phyloP scores from a whole-genome alignment of 2,888 invertebrate genomes.

The Thyatira batis region DNA sequence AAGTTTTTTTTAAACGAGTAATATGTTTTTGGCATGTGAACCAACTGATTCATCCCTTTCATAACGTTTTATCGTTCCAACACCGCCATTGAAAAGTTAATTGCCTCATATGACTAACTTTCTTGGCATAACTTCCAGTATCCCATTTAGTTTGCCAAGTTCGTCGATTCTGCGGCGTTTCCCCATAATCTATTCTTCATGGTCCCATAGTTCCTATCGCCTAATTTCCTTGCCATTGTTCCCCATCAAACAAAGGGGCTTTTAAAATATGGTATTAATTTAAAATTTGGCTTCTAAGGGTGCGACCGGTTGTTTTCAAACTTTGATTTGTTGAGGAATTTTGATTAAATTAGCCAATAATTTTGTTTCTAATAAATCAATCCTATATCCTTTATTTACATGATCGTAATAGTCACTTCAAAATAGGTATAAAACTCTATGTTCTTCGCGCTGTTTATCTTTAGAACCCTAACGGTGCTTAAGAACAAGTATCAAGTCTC shows the following conservation, averaged over 20 bases:
- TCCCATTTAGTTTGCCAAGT: constrained; percentile 25
- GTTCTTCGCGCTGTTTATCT: neutral
- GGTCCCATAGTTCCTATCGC: constrained; percentile 16
- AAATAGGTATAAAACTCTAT: too few relatives aligned
- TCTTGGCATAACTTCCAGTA: constrained; percentile 28
- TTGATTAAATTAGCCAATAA: neutral
- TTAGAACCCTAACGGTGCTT: neutral
- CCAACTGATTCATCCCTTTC: neutral
- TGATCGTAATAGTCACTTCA: neutral
- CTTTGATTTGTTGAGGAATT: neutral
- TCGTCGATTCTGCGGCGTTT: constrained; percentile 20
- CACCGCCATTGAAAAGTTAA: constrained; percentile 4
- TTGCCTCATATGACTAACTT: constrained; percentile 23
- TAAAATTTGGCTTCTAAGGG: constrained; percentile 2
- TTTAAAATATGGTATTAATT: constrained; percentile 7
- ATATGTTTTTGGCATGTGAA: neutral
- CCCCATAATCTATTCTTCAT: constrained; percentile 5
- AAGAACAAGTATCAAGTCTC: neutral
- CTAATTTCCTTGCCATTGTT: constrained; percentile 20
- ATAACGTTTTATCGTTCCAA: neutral
- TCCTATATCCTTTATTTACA: neutral
- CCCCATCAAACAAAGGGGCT: constrained; percentile 15
- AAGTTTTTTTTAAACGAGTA: neutral
- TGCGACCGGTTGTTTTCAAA: neutral
- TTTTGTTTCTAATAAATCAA: neutral